Conservation (phyloP, 2,888 invertebrate species). For the Stenurella melanura region DNA sequence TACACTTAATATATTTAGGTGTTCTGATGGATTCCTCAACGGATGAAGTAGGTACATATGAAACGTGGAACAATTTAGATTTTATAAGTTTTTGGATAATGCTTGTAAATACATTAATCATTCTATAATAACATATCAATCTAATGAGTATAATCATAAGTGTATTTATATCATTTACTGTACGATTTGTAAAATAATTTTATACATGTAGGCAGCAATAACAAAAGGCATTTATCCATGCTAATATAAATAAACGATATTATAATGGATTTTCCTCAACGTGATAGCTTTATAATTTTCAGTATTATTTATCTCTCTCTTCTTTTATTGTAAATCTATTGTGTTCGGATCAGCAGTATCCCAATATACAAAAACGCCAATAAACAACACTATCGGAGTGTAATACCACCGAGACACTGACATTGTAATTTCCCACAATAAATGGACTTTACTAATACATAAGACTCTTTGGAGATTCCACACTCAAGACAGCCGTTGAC, state of each 20-base stretch:
- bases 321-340: slow-evolving; percentile 13
- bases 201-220: slow-evolving; percentile 39
- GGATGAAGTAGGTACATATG: slow-evolving; percentile 77
- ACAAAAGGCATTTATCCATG: slow-evolving; percentile 31
- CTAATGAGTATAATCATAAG: background rate
- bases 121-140: slow-evolving; percentile 17
- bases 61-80: slow-evolving; percentile 87
- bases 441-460: too few relatives aligned
- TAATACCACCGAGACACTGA: too few relatives aligned
- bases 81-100: slow-evolving; percentile 88
- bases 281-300: slow-evolving; percentile 38
- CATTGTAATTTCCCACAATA: too few relatives aligned
- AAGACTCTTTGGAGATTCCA: too few relatives aligned
- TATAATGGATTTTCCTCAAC: slow-evolving; percentile 19
- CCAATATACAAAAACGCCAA: too few relatives aligned
- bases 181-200: slow-evolving; percentile 34
- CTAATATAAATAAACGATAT: slow-evolving; percentile 14
- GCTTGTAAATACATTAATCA: slow-evolving; percentile 59
- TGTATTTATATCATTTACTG: slow-evolving; percentile 17
- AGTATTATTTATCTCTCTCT: slow-evolving; percentile 38
- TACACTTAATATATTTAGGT: slow-evolving; percentile 95
- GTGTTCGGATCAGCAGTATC: too few relatives aligned
- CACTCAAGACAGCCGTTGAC: too few relatives aligned
- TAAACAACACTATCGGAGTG: too few relatives aligned
- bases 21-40: slow-evolving; percentile 90